Percentiles rank a stretch among this genome's conserved stretches.
Evolutionary conservation across 2,888 invertebrate genomes (phyloP).

Genomic region (Caenorhabditis sp.): DNA sequence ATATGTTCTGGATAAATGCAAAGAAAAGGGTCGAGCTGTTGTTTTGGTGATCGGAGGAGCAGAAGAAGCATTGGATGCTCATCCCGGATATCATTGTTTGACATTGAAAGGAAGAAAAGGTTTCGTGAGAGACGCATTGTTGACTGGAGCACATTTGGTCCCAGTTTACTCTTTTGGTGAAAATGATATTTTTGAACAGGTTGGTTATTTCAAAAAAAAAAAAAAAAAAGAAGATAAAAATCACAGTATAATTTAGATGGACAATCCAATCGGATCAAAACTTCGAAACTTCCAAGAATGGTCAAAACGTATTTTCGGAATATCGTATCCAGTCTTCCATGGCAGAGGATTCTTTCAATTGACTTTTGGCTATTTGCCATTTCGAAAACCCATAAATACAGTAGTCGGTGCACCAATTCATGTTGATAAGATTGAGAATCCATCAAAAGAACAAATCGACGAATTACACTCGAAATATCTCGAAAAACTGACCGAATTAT

Average conservation of each 20-base stretch:
- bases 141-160: conserved; percentile 70
- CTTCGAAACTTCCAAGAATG: conserved; percentile 51
- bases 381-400: conserved; percentile 82
- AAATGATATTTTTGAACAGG: conserved; percentile 70
- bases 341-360: conserved; percentile 80
- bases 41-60: conserved; percentile 76
- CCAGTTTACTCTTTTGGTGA: conserved; percentile 73
- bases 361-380: conserved; percentile 83
- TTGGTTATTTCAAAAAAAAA: background rate
- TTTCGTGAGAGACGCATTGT: conserved; percentile 40
- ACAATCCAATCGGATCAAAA: conserved; percentile 53
- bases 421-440: conserved; percentile 79
- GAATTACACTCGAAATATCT: conserved; percentile 82
- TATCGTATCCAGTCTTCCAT: conserved; percentile 72
- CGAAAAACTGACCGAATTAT: conserved; percentile 78
- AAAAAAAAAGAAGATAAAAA: background rate
- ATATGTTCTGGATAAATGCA: conserved; percentile 23
- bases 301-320: conserved; percentile 68
- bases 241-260: conserved; percentile 8
- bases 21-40: conserved; percentile 13
- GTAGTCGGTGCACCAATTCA: conserved; percentile 89
- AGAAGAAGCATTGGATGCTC: conserved; percentile 83
- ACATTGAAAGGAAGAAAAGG: conserved; percentile 37
- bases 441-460: conserved; percentile 81
- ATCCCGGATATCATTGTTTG: conserved; percentile 75